phyloP scores from a whole-genome alignment of 1,140 invertebrate genomes.

The Drosophila bocqueti region DNA sequence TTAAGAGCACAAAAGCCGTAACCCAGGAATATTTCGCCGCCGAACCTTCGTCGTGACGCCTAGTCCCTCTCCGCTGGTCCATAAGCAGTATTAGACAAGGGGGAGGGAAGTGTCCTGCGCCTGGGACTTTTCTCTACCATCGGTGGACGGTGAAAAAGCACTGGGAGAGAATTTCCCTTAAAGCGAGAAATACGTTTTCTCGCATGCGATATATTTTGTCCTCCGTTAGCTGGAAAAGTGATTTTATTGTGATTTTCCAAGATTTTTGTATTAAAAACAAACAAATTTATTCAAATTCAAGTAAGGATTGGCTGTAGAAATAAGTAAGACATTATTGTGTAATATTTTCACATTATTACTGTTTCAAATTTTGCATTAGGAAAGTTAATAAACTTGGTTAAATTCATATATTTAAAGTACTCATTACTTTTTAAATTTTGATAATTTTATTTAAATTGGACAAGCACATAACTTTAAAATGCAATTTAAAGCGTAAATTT shows the following conservation, averaged over 20 bases:
- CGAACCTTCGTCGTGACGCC: background rate
- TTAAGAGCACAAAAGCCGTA: conserved; percentile 31
- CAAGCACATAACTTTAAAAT: background rate
- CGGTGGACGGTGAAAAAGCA: background rate
- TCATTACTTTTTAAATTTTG: background rate
- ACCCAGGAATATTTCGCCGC: conserved; percentile 4
- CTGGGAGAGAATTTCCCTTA: conserved; percentile 63
- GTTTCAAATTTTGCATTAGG: background rate
- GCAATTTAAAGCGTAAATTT: background rate
- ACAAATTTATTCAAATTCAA: background rate
- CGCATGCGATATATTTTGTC: conserved; percentile 56
- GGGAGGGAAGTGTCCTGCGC: conserved; percentile 34
- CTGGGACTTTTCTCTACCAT: conserved; percentile 30
- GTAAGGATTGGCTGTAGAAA: background rate
- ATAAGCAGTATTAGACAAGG: conserved; percentile 1
- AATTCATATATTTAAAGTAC: background rate
- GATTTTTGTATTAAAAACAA: background rate
- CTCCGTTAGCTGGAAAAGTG: background rate
- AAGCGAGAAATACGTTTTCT: conserved; percentile 20
- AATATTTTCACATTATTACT: background rate
- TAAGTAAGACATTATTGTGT: background rate
- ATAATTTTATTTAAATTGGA: background rate
- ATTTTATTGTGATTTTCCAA: background rate
- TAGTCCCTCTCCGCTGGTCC: background rate
- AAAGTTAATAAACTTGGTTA: background rate